Percentiles rank a stretch among this genome's conserved stretches.
phyloP scores from a whole-genome alignment of 2,797 vertebrate genomes.

The Urocyon cinereoargenteus region DNA sequence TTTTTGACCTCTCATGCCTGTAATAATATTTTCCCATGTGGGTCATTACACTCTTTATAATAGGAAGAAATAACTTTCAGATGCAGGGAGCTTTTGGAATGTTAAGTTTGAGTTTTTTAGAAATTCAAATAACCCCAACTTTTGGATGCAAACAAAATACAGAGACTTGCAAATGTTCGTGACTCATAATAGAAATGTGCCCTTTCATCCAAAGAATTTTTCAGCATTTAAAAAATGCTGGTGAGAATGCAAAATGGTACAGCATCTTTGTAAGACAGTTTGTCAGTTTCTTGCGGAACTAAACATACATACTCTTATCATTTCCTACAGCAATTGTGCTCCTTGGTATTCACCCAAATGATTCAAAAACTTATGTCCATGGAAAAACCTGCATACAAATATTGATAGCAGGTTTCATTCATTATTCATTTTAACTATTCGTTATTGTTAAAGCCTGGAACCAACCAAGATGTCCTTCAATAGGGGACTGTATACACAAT shows the following conservation, averaged over 20 bases:
- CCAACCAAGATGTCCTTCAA: not conserved
- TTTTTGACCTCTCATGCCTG: conserved; percentile 61
- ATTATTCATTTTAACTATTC: not conserved
- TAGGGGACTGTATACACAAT: not conserved
- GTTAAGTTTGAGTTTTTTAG: conserved; percentile 66
- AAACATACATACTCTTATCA: conserved; percentile 51
- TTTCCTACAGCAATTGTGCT: conserved; percentile 11
- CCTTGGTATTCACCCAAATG: conserved; percentile 20
- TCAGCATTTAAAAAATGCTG: conserved; percentile 68
- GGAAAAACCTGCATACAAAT: not conserved
- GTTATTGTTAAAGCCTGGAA: conserved; percentile 20
- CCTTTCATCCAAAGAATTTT: conserved; percentile 74
- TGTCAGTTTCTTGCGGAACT: conserved; percentile 48
- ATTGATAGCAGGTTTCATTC: not conserved
- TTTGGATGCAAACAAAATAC: conserved; percentile 77
- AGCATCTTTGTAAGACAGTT: conserved; percentile 51
- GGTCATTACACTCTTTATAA: conserved; percentile 63
- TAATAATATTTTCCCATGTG: conserved; percentile 62
- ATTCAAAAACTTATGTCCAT: not conserved
- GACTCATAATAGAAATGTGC: conserved; percentile 65
- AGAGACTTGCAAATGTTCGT: conserved; percentile 72
- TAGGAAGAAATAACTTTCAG: conserved; percentile 79
- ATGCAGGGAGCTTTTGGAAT: conserved; percentile 73
- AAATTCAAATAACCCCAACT: conserved; percentile 73
- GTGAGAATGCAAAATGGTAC: conserved; percentile 65